Conservation (phyloP, 2,113 vertebrate species). For the Sorex fumeus region DNA sequence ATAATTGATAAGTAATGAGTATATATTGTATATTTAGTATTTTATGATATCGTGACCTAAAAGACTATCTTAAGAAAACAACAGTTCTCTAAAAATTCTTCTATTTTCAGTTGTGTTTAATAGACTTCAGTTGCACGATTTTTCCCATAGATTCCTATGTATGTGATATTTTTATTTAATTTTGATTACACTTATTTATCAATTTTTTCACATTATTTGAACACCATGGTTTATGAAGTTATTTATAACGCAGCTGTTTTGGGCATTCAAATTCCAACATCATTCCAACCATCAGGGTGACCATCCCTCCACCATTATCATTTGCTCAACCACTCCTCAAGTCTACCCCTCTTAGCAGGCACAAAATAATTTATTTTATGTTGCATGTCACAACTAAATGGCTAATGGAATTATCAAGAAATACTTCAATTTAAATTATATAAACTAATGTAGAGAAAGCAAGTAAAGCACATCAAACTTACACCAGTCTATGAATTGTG, state of each 20-base stretch:
- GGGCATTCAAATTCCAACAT: too few species aligned
- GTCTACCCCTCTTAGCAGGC: too few species aligned
- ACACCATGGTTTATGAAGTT: too few species aligned
- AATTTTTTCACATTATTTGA: too few species aligned
- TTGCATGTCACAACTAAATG: too few species aligned
- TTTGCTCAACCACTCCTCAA: too few species aligned
- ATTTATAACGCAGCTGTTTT: too few species aligned
- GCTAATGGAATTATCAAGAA: not conserved
- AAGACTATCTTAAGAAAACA: not conserved
- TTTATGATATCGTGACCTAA: not conserved
- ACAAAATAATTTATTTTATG: too few species aligned
- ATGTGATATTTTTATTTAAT: not conserved
- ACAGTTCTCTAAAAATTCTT: not conserved
- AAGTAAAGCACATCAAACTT: constrained; percentile 34
- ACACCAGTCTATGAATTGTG: not conserved
- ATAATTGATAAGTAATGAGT: too few species aligned
- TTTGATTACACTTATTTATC: not conserved
- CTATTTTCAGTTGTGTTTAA: not conserved
- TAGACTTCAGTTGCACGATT: not conserved
- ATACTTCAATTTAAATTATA: not conserved
- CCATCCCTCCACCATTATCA: too few species aligned
- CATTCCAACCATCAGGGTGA: too few species aligned
- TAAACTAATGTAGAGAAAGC: not conserved
- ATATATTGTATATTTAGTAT: not conserved
- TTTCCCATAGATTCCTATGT: not conserved